phyloP scores from a whole-genome alignment of 2,797 vertebrate genomes.

The Coendou prehensilis region DNA sequence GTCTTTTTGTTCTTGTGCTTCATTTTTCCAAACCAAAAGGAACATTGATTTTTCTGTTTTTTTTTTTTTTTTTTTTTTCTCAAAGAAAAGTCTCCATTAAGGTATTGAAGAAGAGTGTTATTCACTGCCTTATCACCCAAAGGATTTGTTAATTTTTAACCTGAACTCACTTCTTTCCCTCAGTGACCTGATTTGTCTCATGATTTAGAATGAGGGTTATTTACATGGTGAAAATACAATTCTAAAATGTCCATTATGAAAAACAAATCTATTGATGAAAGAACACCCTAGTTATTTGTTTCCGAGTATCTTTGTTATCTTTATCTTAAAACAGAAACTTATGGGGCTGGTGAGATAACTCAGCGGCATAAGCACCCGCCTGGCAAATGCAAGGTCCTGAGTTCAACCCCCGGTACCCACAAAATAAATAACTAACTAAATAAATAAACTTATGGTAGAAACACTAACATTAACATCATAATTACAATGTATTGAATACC shows the following conservation, averaged over 20 bases:
- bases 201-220: conserved; percentile 58
- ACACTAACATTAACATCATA: background rate
- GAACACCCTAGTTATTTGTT: background rate
- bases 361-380: too few relatives aligned
- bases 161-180: background rate
- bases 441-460: background rate
- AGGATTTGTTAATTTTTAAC: conserved; percentile 33
- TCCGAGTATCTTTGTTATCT: background rate
- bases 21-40: conserved; percentile 45
- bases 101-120: background rate
- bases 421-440: too few relatives aligned
- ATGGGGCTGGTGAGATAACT: background rate
- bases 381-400: too few relatives aligned
- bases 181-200: conserved; percentile 33
- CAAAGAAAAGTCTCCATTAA: conserved; percentile 39
- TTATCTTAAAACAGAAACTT: conserved; percentile 7
- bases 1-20: background rate
- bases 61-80: background rate
- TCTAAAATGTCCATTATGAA: conserved; percentile 18
- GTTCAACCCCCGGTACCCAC: too few relatives aligned
- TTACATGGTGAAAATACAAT: conserved; percentile 12
- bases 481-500: background rate
- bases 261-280: conserved; percentile 1
- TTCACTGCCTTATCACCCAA: background rate
- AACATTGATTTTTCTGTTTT: background rate